phyloP scores from a whole-genome alignment of 2,888 invertebrate genomes.

The Osmoderma eremita region DNA sequence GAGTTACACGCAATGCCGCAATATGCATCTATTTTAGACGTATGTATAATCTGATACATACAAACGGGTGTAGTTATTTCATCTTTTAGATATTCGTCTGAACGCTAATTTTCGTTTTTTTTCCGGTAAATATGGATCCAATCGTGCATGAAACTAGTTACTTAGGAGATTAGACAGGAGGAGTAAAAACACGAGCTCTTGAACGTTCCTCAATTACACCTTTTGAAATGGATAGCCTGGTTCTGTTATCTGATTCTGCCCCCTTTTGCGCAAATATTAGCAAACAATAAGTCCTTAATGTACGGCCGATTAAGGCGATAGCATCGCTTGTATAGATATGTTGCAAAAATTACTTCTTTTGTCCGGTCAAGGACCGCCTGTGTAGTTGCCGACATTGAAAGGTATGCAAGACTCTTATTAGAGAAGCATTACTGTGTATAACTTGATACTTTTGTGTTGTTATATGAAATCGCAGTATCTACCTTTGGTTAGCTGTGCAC shows the following conservation, averaged over 20 bases:
- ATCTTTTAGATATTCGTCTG: not conserved
- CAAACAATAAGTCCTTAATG: slow-evolving; percentile 44
- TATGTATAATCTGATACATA: too few species aligned
- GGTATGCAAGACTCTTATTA: too few species aligned
- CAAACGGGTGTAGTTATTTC: slow-evolving; percentile 2
- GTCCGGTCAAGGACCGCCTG: slow-evolving; percentile 10
- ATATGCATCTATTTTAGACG: not conserved
- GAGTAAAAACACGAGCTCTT: slow-evolving; percentile 17
- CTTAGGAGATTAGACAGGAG: slow-evolving; percentile 4
- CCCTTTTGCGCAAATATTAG: slow-evolving; percentile 38
- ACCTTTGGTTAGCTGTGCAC: too few species aligned
- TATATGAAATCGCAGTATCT: too few species aligned
- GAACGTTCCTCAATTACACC: slow-evolving; percentile 19
- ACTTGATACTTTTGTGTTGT: too few species aligned
- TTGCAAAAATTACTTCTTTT: slow-evolving; percentile 42
- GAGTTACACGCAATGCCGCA: not conserved
- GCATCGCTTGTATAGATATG: slow-evolving; percentile 30
- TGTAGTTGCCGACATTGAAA: slow-evolving; percentile 20
- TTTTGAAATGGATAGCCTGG: slow-evolving; percentile 23
- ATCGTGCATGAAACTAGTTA: slow-evolving; percentile 15
- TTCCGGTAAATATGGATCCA: slow-evolving; percentile 17
- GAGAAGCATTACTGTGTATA: too few species aligned
- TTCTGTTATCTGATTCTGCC: slow-evolving; percentile 29
- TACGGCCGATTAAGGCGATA: slow-evolving; percentile 41
- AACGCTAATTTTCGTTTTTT: slow-evolving; percentile 15